Base-by-base conservation (phyloP, 2,113 vertebrate species). In the Apeltes quadracus region DNA sequence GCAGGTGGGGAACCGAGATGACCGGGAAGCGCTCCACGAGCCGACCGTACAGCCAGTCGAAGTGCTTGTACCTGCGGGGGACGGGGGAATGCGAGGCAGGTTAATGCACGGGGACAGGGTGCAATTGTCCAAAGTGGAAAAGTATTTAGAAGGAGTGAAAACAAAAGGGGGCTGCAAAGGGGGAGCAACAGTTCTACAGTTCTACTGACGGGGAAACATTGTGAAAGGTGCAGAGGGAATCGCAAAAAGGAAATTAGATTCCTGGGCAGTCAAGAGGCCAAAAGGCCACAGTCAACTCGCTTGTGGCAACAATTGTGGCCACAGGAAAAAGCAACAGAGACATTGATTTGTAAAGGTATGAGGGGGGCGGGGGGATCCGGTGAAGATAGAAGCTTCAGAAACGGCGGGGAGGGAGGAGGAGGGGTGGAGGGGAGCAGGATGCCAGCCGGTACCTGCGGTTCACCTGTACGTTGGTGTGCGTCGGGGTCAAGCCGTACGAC, bases 1-100 rank as follows among this genome's bases (percentile, higher is more conserved):
- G 98, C 84, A 99, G 90, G 78, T 97, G 98, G 0, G 98, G 98
- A 61, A 99, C 97, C 0, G 97, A 99, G 88, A 99, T 97, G 73
- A 99, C 96, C 0, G 98, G 97, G 71, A 99, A 99, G 39, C 98
- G 97, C 90, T 98, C 96, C 0, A 96, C 96, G 1, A 99, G 93
- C 1, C 96, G 96, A 0, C 94, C 95, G 0, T 98, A 98, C 25
- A 99, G 94, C 98, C 98, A 99, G 88, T 99, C 97, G 3, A 99
- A 99, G 90, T 99, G 98, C 81, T 99, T 99, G 88, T 99, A 99
- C 79, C 91, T 92, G 81, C n/a, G n/a, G 20, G 68, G 32, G 39
- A 16, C 1, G 57, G 46, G 0, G 23, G 27, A 32, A 43, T 10
- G 20, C 3, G 34, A 43, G 22, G 48, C 1, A 16, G 18, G 22